These are phyloP conservation scores for Philonicus albiceps DNA, from an alignment of 2,888 invertebrate genomes.

Conservation along the genomic window DNA sequence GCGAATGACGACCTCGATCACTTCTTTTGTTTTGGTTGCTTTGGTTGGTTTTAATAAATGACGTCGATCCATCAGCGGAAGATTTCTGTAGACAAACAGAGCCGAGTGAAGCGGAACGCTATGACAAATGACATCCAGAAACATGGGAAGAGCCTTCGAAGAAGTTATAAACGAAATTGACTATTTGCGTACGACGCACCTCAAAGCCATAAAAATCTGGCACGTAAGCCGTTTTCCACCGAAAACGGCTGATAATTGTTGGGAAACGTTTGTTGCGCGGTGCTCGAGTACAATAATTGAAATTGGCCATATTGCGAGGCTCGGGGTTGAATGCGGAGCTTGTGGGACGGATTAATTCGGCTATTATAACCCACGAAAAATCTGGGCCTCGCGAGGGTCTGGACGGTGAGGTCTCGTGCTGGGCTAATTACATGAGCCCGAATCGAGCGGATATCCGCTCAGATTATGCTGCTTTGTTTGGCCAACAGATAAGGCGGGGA, in stretches of 20 bases:
- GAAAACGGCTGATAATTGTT: neutral
- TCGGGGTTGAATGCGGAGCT: neutral
- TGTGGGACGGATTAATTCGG: slow-evolving; percentile 7
- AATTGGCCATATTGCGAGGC: neutral
- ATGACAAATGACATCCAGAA: slow-evolving; percentile 44
- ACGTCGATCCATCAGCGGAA: slow-evolving; percentile 46
- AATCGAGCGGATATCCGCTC: slow-evolving; percentile 46
- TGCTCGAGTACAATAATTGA: neutral
- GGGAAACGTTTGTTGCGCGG: neutral
- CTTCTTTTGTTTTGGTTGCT: slow-evolving; percentile 18
- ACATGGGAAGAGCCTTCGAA: slow-evolving; percentile 14
- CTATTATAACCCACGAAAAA: slow-evolving; percentile 4
- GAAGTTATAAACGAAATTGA: neutral
- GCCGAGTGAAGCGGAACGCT: neutral
- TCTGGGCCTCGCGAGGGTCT: neutral
- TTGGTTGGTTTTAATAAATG: slow-evolving; percentile 42
- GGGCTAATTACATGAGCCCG: slow-evolving; percentile 42
- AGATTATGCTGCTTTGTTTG: slow-evolving; percentile 32
- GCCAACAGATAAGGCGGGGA: slow-evolving; percentile 38
- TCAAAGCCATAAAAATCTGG: neutral
- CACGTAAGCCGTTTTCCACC: neutral
- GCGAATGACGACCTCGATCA: slow-evolving; percentile 43
- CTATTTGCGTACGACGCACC: slow-evolving; percentile 25
- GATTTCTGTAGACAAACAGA: slow-evolving; percentile 41
- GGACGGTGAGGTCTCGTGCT: slow-evolving; percentile 6